Base-by-base conservation (phyloP, 2,797 vertebrate genomes). In the Falco berigora region DNA sequence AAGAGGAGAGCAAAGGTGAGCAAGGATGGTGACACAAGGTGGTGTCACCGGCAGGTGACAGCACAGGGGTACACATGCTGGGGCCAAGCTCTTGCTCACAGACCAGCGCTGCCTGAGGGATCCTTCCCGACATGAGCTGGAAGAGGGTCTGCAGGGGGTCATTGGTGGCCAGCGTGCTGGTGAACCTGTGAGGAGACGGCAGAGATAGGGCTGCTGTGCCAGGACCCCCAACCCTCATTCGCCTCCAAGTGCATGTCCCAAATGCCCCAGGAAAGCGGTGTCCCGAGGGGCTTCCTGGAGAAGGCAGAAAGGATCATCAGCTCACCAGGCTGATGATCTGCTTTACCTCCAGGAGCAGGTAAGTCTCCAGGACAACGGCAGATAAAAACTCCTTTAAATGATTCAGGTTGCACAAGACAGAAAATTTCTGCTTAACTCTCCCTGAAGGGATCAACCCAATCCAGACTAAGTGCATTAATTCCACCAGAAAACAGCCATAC, bases 131-230 rank as follows among this genome's bases (percentile, higher is more conserved):
- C 97, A 99, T 98, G 88, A 99, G 98, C 97, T 99, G 99, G 97
- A 99, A 99, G 62, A 99, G 96, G 5, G 99, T 99, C 97, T 99
- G 99, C 89, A 99, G 97, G 0, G 99, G 98, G 93, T 99, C 99
- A 0, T 98, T 98, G 95, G 96, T 86, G 16, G 97, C 98, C 94
- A 99, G 95, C 0, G 98, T 99, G 92, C 98, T 98, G 88, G 98
- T 99, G 96, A 99, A 99, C 97, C 99, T 99, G 96, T 27, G 42
- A 90, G 77, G 67, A 96, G 59, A 91, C 21, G 75, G 73, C 66
- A 61, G 19, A 85, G 42, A 87, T 7, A 44, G 12, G 42, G 61
- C 34, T 59, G 22, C 44, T 12, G 1, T 32, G 16, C 22, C 4
- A 1, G 11, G 9, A 66, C 22, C 9, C 28, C 47, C 81, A 63